These are phyloP conservation scores for Podabrus alpinus DNA, from an alignment of 2,888 invertebrate species.

Conservation along the genomic window DNA sequence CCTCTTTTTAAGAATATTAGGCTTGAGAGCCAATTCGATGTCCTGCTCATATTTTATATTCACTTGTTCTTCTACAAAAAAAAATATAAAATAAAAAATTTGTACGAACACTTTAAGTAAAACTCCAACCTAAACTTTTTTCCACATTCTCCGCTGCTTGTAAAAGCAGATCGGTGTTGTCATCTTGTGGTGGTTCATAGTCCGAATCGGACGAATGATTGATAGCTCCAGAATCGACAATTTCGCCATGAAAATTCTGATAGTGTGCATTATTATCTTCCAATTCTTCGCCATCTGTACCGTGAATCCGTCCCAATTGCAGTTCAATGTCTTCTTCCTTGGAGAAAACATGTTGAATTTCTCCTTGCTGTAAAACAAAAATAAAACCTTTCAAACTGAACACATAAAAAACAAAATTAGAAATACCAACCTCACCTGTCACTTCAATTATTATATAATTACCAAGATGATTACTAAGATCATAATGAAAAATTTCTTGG, in stretches of 20 bases:
- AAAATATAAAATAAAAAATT: not conserved
- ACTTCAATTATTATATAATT: not conserved
- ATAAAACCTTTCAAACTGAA: not conserved
- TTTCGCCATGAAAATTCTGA: constrained; percentile 39
- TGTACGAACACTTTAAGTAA: constrained; percentile 12
- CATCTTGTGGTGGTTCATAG: constrained; percentile 43
- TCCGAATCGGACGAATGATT: constrained; percentile 51
- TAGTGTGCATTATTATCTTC: constrained; percentile 31
- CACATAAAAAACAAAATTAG: not conserved
- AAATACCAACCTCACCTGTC: not conserved
- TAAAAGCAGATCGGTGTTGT: constrained; percentile 36
- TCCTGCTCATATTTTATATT: constrained; percentile 43
- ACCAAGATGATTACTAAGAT: not conserved
- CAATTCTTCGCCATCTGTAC: constrained; percentile 26
- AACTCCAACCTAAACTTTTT: constrained; percentile 35
- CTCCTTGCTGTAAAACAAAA: not conserved
- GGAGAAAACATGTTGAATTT: constrained; percentile 23
- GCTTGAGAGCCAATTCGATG: constrained; percentile 40
- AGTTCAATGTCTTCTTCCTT: constrained; percentile 53
- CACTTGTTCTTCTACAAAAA: constrained; percentile 11
- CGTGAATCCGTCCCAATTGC: constrained; percentile 51
- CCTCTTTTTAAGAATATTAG: constrained; percentile 48
- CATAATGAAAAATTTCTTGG: not conserved
- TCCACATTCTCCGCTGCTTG: constrained; percentile 44
- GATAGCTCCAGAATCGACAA: constrained; percentile 46